Base-by-base conservation (phyloP, 2,888 invertebrate species). In the Hemicrepidius hirtus region DNA sequence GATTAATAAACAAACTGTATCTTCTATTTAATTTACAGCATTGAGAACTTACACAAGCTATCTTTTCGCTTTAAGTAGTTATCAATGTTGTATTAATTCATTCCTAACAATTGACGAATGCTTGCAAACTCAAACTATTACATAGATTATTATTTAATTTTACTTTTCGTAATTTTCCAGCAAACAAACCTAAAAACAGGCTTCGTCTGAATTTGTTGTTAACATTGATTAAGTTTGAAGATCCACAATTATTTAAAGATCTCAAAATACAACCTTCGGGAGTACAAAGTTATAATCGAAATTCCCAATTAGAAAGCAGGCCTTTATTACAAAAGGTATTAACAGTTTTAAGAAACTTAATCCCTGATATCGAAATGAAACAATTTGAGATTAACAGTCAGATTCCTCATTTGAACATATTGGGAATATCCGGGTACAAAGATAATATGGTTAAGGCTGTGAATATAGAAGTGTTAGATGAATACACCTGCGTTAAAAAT, bases 401-500 rank as follows among this genome's bases (percentile, higher is more conserved):
- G 74, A 76, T 86, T 60, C 86, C 86, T 6, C 80, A 84, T 70
- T 76, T 86, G 55, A 84, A 86, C 76, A 83, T 86, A 60, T 76
- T 84, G 13, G 87, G 86, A 21, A 83, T 86, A 35, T 82, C 82
- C 40, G 86, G 85, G 1, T 85, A 83, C 71, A 80, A 79, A 57
- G 82, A 83, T 59, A 79, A 82, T 60, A 80, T 80, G 75, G 81
- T 82, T 49, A 85, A 85, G 68, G 78, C 77, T 24, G 81, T 87
- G 57, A 82, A 86, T 76, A 80, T 88, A 50, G 88, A 88, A 80
- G 77, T 88, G n/a, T 78, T 88, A 55, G 87, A 88, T 79, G 81
- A 85, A 12, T 80, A 80, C 44, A 86, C 85, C 7, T 84, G 84
- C 67, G 79, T 88, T 21, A 85, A 82, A 79, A 85, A 86, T 79